Evolutionary conservation across 2,797 vertebrate species (phyloP), one percentile per base, ranked within the genome.

Genomic region (Typhlichthys eigenmanni): DNA sequence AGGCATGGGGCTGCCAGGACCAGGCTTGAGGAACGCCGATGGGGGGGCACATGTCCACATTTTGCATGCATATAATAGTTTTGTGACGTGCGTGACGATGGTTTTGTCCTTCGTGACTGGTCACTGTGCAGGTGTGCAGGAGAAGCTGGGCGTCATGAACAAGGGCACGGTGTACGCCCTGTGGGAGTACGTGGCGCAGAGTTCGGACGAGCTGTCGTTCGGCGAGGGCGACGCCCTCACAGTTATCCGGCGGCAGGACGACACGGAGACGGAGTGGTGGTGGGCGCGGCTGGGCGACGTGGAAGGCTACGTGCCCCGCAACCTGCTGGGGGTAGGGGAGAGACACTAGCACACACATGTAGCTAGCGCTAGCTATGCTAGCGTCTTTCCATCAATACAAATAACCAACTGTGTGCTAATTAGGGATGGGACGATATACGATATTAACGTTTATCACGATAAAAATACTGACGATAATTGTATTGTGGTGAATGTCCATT

Each of bases 111-210:
- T 17, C 16, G 60, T 65, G 45, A 46, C 58, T 62, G 13, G 16
- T 51, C n/a, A 2, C 16, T 4, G 1, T 55, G 57, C 84, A 99
- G 98, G 97, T 12, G 96, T 98, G 58, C 98, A 99, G 72, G 98
- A 99, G 89, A 99, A 99, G 88, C 51, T 99, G 86, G 98, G 98
- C 0, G 95, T 98, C 9, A 98, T 98, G 97, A 99, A 98, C 85
- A 98, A 98, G 83, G 96, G 98, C 1, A 87, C 95, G 0, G 97
- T 98, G 52, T 98, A 96, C 0, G 91, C 93, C 0, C 86, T 99
- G 71, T 99, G 98, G 98, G 87, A 95, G 65, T 98, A 96, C 0
- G 96, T 96, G 78, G 92, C 93, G 62, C 95, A 98, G 88, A 95
- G 94, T 71, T 84, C 77, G 0, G 98, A 99, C 0, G 98, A 99